These are phyloP conservation scores for Dynastes tityus DNA, from an alignment of 2,888 invertebrate species.

Conservation along the genomic window DNA sequence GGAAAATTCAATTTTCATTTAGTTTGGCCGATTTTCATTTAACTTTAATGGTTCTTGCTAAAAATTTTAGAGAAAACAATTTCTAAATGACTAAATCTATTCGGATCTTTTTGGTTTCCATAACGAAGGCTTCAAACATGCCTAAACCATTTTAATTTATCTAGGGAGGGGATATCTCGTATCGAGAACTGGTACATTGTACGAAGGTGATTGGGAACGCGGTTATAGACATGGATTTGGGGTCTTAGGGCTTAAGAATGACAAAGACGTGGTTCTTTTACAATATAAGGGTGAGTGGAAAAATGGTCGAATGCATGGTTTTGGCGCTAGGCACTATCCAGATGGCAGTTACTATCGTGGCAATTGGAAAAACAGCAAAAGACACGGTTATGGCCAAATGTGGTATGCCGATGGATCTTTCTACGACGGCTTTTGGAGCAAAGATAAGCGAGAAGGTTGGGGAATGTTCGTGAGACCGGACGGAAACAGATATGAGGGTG, in stretches of 20 bases:
- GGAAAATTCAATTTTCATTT: too few relatives aligned
- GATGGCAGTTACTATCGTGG: conserved; percentile 78
- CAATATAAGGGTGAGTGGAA: conserved; percentile 77
- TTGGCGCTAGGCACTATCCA: conserved; percentile 74
- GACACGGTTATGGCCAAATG: conserved; percentile 77
- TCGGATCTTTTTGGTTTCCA: neutral
- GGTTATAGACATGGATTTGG: conserved; percentile 77
- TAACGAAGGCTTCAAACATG: neutral
- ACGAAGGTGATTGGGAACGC: conserved; percentile 77
- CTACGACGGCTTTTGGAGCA: conserved; percentile 77
- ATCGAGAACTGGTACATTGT: conserved; percentile 72
- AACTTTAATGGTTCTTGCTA: too few relatives aligned
- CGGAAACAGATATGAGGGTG: conserved; percentile 75
- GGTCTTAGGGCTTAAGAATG: conserved; percentile 69
- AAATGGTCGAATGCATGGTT: conserved; percentile 74
- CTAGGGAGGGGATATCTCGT: conserved; percentile 73
- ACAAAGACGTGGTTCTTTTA: conserved; percentile 70
- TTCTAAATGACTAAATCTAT: too few relatives aligned
- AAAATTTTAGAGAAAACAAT: neutral
- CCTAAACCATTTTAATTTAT: neutral
- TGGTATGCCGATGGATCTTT: conserved; percentile 75
- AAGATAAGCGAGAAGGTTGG: conserved; percentile 62
- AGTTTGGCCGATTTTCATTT: too few relatives aligned
- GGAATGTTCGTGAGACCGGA: conserved; percentile 59
- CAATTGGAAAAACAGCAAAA: conserved; percentile 71